Conservation (phyloP, 1,140 invertebrate genomes). For the Drosophila parvula region DNA sequence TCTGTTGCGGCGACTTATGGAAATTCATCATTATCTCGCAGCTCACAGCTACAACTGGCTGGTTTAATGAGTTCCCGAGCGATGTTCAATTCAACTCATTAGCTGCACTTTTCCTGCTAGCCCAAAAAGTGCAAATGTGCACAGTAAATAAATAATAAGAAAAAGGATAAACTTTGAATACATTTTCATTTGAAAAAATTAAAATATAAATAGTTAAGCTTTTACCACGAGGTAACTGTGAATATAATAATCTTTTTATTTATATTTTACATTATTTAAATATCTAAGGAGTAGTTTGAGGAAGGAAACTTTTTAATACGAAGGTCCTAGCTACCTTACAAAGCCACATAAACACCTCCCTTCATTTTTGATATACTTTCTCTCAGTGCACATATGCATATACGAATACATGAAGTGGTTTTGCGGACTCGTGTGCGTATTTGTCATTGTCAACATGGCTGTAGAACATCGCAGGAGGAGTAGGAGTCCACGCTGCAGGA, state of each 20-base stretch:
- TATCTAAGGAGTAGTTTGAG: too few relatives aligned
- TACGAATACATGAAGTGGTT: conserved; percentile 16
- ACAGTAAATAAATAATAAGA: neutral
- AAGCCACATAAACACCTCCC: neutral
- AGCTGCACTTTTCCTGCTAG: conserved; percentile 74
- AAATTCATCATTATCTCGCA: conserved; percentile 80
- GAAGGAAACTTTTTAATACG: too few relatives aligned
- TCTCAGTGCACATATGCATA: conserved; percentile 5
- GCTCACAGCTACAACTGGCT: conserved; percentile 39
- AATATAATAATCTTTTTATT: neutral
- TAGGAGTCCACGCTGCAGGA: conserved; percentile 3
- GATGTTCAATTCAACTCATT: conserved; percentile 81
- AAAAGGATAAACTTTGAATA: neutral
- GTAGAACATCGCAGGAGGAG: conserved; percentile 63
- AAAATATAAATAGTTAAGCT: neutral
- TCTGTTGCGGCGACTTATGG: conserved; percentile 79
- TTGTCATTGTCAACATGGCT: conserved; percentile 84
- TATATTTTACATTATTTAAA: neutral
- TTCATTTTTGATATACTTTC: conserved; percentile 12
- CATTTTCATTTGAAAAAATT: neutral
- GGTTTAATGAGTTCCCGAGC: conserved; percentile 81
- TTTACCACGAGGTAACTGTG: neutral
- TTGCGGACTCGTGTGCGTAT: conserved; percentile 71
- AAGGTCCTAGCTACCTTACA: too few relatives aligned
- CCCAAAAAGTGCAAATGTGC: conserved; percentile 72